A percentile compares a stretch with the other conserved stretches of the same genome.
These are phyloP conservation scores for Pampusana beccarii DNA, from an alignment of 2,113 vertebrate species.

Conservation along the genomic window DNA sequence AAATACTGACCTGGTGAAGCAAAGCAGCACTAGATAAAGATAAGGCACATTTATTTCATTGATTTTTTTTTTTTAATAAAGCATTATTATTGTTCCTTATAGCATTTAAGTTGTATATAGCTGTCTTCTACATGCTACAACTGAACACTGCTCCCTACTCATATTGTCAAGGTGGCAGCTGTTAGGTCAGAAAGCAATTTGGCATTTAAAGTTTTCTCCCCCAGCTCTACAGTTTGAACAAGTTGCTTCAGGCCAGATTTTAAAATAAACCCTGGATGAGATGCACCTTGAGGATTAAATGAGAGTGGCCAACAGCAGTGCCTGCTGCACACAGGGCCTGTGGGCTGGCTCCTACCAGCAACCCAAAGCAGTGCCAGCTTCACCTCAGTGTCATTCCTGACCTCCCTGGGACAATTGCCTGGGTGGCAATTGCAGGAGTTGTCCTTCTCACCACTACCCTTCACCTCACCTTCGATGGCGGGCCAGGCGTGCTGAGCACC, in stretches of 20 bases:
- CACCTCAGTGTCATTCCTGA: background rate
- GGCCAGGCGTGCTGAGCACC: background rate
- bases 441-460: background rate
- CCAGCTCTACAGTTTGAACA: background rate
- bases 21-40: background rate
- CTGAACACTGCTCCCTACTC: background rate
- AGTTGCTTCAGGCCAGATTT: background rate
- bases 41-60: background rate
- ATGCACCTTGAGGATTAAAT: background rate
- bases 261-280: background rate
- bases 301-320: background rate
- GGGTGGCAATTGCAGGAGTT: background rate
- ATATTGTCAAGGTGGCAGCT: background rate
- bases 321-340: background rate
- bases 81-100: background rate
- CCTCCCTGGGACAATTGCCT: background rate
- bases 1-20: background rate
- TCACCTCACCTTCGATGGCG: accelerated
- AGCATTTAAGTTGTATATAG: background rate
- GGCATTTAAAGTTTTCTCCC: background rate
- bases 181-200: background rate
- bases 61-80: background rate
- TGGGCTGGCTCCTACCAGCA: background rate
- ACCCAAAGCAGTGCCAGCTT: background rate
- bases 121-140: background rate